These are phyloP conservation scores for Anser brachyrhynchus DNA, from an alignment of 2,113 vertebrate genomes.

Conservation along the genomic window DNA sequence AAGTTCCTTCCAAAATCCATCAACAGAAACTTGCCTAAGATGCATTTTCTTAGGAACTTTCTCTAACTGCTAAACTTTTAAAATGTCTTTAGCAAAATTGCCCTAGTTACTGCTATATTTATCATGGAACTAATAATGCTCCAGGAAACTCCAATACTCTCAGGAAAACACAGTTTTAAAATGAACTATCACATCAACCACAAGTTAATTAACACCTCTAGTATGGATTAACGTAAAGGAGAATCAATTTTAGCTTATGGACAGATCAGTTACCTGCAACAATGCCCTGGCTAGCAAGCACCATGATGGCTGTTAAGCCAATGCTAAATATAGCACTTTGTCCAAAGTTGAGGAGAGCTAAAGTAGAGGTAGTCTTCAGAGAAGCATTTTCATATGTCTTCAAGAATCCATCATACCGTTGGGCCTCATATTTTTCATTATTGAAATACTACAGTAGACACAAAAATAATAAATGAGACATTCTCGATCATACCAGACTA, in stretches of 20 bases:
- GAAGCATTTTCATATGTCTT: constrained; percentile 92
- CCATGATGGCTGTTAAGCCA: constrained; percentile 92
- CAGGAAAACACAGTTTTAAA: neutral
- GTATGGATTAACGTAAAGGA: neutral
- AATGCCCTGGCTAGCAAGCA: constrained; percentile 94
- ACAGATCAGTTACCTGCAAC: constrained; percentile 84
- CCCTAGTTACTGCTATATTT: neutral
- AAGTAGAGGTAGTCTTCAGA: constrained; percentile 92
- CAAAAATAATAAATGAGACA: neutral
- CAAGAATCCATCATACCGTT: constrained; percentile 90
- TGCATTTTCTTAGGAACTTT: neutral
- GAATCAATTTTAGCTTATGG: neutral
- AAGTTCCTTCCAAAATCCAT: neutral
- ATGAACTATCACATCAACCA: neutral
- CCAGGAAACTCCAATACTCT: neutral
- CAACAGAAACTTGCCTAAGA: neutral
- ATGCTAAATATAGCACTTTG: constrained; percentile 93
- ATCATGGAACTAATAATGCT: neutral
- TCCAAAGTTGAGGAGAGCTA: constrained; percentile 96
- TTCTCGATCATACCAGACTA: neutral
- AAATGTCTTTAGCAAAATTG: neutral
- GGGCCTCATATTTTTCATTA: constrained; percentile 96
- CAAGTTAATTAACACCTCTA: neutral
- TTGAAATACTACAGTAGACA: constrained; percentile 90
- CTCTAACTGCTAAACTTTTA: neutral